Evolutionary conservation across 1,140 invertebrate genomes (phyloP).

Genomic region (Neelides sp.): DNA sequence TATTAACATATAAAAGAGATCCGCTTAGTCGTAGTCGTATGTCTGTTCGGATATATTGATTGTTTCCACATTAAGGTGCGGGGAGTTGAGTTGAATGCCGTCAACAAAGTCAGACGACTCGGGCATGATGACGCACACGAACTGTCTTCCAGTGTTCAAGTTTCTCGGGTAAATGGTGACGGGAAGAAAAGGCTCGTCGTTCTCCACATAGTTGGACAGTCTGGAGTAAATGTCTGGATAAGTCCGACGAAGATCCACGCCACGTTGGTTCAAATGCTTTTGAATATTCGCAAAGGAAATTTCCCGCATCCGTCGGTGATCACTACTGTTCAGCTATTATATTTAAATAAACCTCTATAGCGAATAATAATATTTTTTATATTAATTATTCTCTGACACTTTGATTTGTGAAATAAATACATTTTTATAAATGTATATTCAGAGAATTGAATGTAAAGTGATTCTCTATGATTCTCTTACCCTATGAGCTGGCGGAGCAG

Average conservation of each 20-base stretch:
- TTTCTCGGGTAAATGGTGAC: constrained; percentile 77
- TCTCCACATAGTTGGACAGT: constrained; percentile 65
- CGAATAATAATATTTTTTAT: too few species aligned
- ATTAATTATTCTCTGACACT: too few species aligned
- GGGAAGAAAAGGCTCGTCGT: constrained; percentile 66
- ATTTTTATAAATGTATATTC: neutral
- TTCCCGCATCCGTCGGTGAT: constrained; percentile 52
- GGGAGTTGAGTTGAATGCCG: constrained; percentile 4
- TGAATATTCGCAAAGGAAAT: constrained; percentile 68
- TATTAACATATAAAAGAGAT: neutral
- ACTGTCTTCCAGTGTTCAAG: constrained; percentile 60
- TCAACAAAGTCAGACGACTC: constrained; percentile 37
- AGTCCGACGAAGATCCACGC: constrained; percentile 53
- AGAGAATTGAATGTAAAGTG: too few species aligned
- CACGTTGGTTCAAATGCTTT: constrained; percentile 57
- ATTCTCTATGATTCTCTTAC: constrained; percentile 14
- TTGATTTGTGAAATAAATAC: neutral
- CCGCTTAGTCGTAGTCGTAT: neutral
- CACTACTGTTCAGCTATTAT: constrained; percentile 36
- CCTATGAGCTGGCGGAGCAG: constrained; percentile 21
- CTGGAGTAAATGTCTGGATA: constrained; percentile 67
- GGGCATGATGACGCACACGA: constrained; percentile 86
- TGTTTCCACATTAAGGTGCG: constrained; percentile 3
- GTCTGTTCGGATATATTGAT: constrained; percentile 11
- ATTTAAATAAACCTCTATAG: too few species aligned